Evolutionary conservation across 2,888 invertebrate species (phyloP), one percentile per base, ranked within the genome.

Genomic region (Euzophera pinguis): DNA sequence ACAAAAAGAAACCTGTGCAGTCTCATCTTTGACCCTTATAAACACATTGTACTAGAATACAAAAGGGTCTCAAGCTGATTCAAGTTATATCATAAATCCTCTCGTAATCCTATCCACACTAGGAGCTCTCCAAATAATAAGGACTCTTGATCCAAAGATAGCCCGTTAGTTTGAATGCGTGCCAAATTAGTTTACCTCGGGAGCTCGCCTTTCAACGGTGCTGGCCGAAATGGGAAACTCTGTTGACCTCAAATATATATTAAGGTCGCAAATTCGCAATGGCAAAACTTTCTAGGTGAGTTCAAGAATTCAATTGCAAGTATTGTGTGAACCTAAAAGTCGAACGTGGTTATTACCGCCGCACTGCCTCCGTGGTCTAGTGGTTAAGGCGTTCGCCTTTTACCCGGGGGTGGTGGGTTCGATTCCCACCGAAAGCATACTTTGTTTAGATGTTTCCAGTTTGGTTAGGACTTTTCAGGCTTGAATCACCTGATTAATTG

Each of bases 121-220:
- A 45, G 55, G 55, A 59, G 58, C 61, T 63, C 58, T 63, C 56
- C 55, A 63, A 62, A 66, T 69, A 68, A 71, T 67, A 73, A 71
- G 67, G 61, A 67, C 66, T 67, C 73, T 67, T 64, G 60, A 62
- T 71, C 57, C 65, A 65, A 71, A 73, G 66, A 71, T 67, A 61
- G 63, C 64, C 64, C 64, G 60, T 73, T 75, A 73, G 67, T 71
- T 75, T 75, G 73, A 78, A 76, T 74, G 64, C 61, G 69, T 73
- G 80, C 77, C 75, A 82, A 81, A 79, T 82, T 78, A 76, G 78
- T 76, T 75, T 70, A 75, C 73, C 71, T 71, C 66, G 38, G 53
- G 59, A 47, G 54, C 57, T 52, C 50, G 58, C 61, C 54, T 61
- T 63, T 60, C 63, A 62, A 56, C 62, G 56, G 60, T 56, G 52